These are phyloP conservation scores for Paramuricea clavata DNA, from an alignment of 92 coral and sea anemone species.

Conservation along the genomic window DNA sequence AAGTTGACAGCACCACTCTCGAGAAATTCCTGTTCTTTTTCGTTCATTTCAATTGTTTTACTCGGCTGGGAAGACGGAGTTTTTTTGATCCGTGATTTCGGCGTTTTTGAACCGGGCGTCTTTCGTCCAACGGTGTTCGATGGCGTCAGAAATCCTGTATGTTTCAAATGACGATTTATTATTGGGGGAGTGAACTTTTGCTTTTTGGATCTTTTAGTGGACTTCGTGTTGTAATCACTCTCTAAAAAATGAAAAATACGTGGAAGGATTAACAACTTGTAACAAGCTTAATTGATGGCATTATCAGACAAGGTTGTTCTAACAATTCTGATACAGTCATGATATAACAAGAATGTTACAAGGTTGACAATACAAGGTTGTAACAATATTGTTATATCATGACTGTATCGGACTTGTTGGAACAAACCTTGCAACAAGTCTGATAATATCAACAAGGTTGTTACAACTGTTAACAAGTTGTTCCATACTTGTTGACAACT, in stretches of 20 bases:
- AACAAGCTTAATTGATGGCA: no score
- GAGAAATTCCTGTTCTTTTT: constrained; percentile 49
- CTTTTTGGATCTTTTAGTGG: neutral
- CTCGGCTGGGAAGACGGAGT: constrained; percentile 7
- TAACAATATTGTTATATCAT: no score
- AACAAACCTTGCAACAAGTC: no score
- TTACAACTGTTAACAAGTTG: no score
- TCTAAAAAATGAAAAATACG: constrained; percentile 1
- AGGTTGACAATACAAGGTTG: no score
- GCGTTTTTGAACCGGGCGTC: neutral
- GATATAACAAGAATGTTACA: no score
- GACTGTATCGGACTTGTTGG: no score
- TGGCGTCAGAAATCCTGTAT: constrained; percentile 23
- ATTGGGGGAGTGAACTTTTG: neutral
- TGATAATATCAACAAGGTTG: no score
- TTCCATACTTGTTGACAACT: no score
- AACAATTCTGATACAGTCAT: no score
- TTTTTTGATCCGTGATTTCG: constrained; percentile 7
- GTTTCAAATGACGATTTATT: neutral
- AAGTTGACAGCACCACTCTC: constrained; percentile 31
- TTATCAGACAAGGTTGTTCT: no score
- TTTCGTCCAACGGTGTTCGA: neutral
- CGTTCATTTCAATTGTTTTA: constrained; percentile 26
- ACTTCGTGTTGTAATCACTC: neutral
- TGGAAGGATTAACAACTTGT: neutral